These are phyloP conservation scores for Ctenoplectra terminalis DNA, from an alignment of 1,140 invertebrate genomes.

Conservation along the genomic window DNA sequence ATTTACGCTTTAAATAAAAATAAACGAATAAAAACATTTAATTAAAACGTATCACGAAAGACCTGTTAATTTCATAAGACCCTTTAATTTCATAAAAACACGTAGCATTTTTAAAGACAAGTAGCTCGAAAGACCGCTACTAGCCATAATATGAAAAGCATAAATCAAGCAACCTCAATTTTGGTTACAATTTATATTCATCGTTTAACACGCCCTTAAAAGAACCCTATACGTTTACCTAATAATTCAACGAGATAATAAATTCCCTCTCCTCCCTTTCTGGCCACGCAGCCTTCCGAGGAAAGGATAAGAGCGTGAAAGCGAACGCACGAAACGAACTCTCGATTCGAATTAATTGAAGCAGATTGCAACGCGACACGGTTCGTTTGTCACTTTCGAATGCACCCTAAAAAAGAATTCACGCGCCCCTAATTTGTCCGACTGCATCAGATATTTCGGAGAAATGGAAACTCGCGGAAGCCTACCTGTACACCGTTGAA, in stretches of 20 bases:
- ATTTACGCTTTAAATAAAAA: no score
- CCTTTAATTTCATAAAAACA: background rate
- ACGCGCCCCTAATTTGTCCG: background rate
- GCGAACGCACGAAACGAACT: background rate
- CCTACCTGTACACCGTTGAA: conserved; percentile 66
- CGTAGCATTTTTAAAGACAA: background rate
- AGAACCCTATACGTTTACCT: background rate
- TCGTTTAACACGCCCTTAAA: conserved; percentile 21
- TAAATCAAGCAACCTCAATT: conserved; percentile 20
- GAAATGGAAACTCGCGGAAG: background rate
- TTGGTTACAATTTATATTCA: background rate
- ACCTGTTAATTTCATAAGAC: no score
- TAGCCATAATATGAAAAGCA: background rate
- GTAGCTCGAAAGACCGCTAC: background rate
- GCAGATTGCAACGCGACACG: background rate
- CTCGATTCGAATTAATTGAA: conserved; percentile 10
- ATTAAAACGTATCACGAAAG: no score
- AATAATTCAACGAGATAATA: conserved; percentile 25
- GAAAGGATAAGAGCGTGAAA: background rate
- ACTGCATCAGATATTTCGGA: background rate
- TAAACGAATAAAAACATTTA: no score
- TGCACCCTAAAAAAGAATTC: conserved; percentile 3
- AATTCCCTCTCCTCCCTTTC: background rate
- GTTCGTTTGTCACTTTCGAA: background rate
- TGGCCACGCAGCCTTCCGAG: background rate